Conservation (phyloP, 2,888 invertebrate species). For the Halictus quadricinctus region DNA sequence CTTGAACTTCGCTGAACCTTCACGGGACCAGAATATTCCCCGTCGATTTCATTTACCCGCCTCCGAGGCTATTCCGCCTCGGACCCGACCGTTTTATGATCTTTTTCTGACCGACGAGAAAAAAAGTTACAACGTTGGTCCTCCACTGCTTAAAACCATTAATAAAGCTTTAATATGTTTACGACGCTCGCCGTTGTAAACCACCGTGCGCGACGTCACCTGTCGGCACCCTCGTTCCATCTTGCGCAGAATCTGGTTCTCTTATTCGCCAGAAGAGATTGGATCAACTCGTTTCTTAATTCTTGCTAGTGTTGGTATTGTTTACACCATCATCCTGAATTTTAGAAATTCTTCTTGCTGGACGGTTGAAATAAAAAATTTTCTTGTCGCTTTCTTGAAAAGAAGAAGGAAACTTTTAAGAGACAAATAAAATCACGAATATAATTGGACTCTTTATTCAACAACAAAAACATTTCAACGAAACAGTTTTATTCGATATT, state of each 20-base stretch:
- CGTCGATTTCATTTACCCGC: neutral
- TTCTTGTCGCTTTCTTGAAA: neutral
- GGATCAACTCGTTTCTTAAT: neutral
- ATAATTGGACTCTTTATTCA: neutral
- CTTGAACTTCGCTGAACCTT: neutral
- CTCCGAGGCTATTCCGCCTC: neutral
- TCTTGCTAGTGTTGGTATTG: neutral
- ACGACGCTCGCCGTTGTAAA: neutral
- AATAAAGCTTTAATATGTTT: conserved; percentile 4
- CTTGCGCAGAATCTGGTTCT: neutral
- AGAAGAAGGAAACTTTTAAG: neutral
- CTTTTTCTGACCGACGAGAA: neutral
- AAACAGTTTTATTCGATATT: no score
- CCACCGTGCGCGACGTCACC: neutral
- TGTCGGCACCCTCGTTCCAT: neutral
- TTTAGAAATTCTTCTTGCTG: neutral
- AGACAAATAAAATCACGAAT: neutral
- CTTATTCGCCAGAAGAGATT: neutral
- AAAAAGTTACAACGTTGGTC: neutral
- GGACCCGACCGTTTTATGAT: conserved; percentile 4
- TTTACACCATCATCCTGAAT: neutral
- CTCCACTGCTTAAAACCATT: neutral
- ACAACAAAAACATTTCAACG: neutral
- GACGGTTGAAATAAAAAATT: neutral
- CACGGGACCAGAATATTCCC: neutral